phyloP scores from a whole-genome alignment of 37 sponge, comb jelly and placozoan species.

The Corticium candelabrum region DNA sequence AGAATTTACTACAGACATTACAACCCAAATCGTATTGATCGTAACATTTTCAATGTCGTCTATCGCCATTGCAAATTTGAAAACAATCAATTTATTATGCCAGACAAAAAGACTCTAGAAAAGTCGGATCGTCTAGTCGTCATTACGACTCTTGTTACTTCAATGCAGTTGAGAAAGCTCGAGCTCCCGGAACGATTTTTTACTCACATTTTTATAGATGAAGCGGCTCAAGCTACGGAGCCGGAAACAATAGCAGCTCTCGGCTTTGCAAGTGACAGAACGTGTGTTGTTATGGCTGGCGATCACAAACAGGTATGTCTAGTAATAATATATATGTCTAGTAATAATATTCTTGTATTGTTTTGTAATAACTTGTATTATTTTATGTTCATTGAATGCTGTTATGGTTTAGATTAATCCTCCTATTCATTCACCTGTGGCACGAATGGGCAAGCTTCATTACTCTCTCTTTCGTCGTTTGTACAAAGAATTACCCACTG shows the following conservation, averaged over 20 bases:
- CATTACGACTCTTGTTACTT: conserved; percentile 59
- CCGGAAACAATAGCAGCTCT: background rate
- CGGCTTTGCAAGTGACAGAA: background rate
- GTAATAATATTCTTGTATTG: too few relatives aligned
- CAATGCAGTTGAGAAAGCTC: conserved; percentile 28
- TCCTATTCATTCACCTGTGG: background rate
- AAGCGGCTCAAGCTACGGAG: conserved; percentile 69
- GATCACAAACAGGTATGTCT: background rate
- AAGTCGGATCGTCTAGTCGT: conserved; percentile 17
- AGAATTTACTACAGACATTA: too few relatives aligned
- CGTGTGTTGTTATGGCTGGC: background rate
- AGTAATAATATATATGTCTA: background rate
- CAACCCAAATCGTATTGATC: too few relatives aligned
- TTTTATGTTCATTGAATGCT: too few relatives aligned
- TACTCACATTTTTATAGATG: conserved; percentile 87
- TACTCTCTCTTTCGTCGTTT: background rate
- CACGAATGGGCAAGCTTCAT: background rate
- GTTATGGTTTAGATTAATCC: background rate
- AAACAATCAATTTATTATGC: background rate
- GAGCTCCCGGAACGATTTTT: conserved; percentile 51
- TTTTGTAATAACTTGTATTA: too few relatives aligned
- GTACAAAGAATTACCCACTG: background rate
- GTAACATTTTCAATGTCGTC: too few relatives aligned
- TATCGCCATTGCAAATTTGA: too few relatives aligned
- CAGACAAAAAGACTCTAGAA: background rate